phyloP scores from a whole-genome alignment of 2,113 vertebrate species.

The Calonectris borealis region DNA sequence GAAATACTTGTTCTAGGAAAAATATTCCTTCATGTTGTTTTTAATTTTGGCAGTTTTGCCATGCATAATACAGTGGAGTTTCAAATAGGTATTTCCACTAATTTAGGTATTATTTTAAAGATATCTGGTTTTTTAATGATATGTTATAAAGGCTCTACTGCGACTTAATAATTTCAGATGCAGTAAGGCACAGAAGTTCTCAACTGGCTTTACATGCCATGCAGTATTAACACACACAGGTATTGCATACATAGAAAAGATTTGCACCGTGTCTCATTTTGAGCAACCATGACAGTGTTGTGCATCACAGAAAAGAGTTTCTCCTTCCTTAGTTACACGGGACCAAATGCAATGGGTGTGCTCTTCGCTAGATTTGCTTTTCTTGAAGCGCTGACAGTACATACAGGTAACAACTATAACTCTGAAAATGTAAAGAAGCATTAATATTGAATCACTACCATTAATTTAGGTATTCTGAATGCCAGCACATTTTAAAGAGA shows the following conservation, averaged over 20 bases:
- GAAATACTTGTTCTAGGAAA: not conserved
- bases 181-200: not conserved
- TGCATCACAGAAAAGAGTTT: not conserved
- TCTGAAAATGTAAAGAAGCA: not conserved
- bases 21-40: not conserved
- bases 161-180: not conserved
- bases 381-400: not conserved
- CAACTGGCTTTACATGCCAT: not conserved
- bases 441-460: not conserved
- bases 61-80: not conserved
- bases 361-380: not conserved
- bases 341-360: not conserved
- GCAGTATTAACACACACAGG: not conserved
- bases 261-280: not conserved
- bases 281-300: not conserved
- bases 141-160: not conserved
- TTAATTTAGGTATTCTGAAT: not conserved
- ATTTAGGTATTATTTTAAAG: not conserved
- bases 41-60: not conserved
- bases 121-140: not conserved
- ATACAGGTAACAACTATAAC: not conserved
- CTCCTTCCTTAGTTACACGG: not conserved
- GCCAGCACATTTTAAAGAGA: not conserved
- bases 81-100: not conserved
- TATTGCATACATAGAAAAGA: fast-evolving